Percentiles rank a stretch among this genome's conserved stretches.
These are phyloP conservation scores for Lasius fuliginosus DNA, from an alignment of 2,888 invertebrate species.

Conservation along the genomic window DNA sequence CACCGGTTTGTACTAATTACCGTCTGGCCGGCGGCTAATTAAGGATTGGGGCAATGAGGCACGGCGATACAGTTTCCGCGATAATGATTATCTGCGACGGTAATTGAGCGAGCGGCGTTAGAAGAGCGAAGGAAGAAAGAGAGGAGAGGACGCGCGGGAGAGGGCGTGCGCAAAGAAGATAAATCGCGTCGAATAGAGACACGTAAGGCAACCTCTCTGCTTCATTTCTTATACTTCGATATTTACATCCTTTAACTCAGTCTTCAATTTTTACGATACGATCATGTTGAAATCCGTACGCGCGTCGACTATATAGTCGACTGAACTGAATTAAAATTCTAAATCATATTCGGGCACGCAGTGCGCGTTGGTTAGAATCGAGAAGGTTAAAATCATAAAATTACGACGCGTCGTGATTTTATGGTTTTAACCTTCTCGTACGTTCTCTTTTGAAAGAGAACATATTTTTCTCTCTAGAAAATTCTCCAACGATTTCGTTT, in stretches of 20 bases:
- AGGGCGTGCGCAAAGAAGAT: slow-evolving; percentile 24
- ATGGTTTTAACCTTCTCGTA: not conserved
- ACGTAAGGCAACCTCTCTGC: not conserved
- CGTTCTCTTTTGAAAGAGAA: not conserved
- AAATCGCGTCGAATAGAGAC: not conserved
- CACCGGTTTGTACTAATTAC: slow-evolving; percentile 80
- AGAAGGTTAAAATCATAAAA: slow-evolving; percentile 13
- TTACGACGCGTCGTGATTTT: not conserved
- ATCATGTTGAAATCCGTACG: not conserved
- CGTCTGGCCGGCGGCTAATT: slow-evolving; percentile 82
- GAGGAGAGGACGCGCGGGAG: slow-evolving; percentile 7
- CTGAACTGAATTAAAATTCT: not conserved
- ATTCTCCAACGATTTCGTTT: slow-evolving; percentile 4
- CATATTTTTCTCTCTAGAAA: not conserved
- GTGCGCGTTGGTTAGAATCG: not conserved
- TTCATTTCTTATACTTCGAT: not conserved
- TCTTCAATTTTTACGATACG: too few species aligned
- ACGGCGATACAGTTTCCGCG: slow-evolving; percentile 82
- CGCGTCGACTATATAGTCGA: not conserved
- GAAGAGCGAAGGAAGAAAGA: slow-evolving; percentile 42
- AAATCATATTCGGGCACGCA: not conserved
- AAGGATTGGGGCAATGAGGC: slow-evolving; percentile 84
- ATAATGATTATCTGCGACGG: slow-evolving; percentile 82
- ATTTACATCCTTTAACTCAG: not conserved
- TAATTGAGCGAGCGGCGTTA: slow-evolving; percentile 81